phyloP scores from a whole-genome alignment of 2,888 invertebrate species.

The Cecidostiba fungosa region DNA sequence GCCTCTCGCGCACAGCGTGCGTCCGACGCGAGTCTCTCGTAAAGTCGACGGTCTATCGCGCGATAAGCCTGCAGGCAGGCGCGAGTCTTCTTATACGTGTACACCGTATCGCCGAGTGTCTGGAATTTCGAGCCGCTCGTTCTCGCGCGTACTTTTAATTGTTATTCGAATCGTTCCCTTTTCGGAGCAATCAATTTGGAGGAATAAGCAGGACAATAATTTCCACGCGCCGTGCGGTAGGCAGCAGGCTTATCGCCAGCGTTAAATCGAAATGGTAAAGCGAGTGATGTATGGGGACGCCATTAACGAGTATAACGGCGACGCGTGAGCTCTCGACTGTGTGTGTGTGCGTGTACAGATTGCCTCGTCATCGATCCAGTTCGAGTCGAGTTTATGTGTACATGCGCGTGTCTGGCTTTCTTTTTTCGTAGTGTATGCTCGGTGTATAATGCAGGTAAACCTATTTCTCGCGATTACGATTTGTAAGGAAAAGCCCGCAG shows the following conservation, averaged over 20 bases:
- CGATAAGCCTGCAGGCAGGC: background rate
- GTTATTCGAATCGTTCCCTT: background rate
- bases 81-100: background rate
- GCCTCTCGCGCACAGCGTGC: background rate
- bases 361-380: slow-evolving; percentile 75
- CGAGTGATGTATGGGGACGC: slow-evolving; percentile 55
- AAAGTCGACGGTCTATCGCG: slow-evolving; percentile 48
- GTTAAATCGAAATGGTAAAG: slow-evolving; percentile 59
- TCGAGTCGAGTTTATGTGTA: slow-evolving; percentile 7
- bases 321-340: background rate
- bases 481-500: no score
- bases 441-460: no score
- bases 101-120: no score
- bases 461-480: no score
- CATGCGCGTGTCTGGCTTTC: no score
- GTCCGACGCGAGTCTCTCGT: slow-evolving; percentile 10
- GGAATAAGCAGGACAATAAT: slow-evolving; percentile 23
- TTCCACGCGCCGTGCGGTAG: slow-evolving; percentile 26
- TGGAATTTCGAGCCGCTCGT: background rate
- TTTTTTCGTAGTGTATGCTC: no score
- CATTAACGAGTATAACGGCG: slow-evolving; percentile 58
- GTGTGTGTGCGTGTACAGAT: no score
- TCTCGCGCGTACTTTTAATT: no score
- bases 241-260: slow-evolving; percentile 48
- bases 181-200: background rate